A percentile compares a stretch with the other conserved stretches of the same genome.
phyloP scores from a whole-genome alignment of 2,113 vertebrate species.

The Macroglossus sobrinus region DNA sequence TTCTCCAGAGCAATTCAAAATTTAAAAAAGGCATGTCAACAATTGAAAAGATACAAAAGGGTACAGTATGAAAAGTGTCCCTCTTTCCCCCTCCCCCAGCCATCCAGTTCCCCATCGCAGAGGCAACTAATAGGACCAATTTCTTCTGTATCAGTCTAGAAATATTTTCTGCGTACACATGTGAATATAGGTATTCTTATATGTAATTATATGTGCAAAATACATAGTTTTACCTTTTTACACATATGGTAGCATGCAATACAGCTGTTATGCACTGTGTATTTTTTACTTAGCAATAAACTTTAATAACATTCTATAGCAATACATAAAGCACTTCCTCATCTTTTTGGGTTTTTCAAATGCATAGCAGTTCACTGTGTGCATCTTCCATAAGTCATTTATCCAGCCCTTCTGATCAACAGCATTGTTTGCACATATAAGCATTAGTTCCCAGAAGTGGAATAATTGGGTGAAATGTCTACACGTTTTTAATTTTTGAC shows the following conservation, averaged over 20 bases:
- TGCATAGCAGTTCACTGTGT: background rate
- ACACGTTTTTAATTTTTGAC: background rate
- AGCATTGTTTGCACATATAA: background rate
- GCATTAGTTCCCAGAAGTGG: background rate
- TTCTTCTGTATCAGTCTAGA: conserved; percentile 18
- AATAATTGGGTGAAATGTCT: conserved; percentile 26
- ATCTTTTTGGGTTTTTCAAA: background rate
- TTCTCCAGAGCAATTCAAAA: conserved; percentile 13
- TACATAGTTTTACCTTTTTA: background rate
- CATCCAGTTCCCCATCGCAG: background rate
- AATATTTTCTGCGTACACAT: background rate
- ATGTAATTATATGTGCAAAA: background rate
- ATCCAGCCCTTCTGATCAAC: background rate
- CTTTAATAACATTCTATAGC: background rate
- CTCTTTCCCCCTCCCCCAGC: background rate
- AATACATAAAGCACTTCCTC: background rate
- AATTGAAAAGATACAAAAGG: background rate
- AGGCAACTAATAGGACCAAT: background rate
- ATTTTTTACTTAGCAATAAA: background rate
- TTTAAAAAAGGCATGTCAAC: background rate
- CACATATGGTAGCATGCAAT: background rate
- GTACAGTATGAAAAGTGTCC: background rate
- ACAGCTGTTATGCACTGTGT: background rate
- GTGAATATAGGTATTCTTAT: background rate
- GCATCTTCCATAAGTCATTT: background rate